phyloP scores from a whole-genome alignment of 2,113 vertebrate species.

The Podarcis cretensis region DNA sequence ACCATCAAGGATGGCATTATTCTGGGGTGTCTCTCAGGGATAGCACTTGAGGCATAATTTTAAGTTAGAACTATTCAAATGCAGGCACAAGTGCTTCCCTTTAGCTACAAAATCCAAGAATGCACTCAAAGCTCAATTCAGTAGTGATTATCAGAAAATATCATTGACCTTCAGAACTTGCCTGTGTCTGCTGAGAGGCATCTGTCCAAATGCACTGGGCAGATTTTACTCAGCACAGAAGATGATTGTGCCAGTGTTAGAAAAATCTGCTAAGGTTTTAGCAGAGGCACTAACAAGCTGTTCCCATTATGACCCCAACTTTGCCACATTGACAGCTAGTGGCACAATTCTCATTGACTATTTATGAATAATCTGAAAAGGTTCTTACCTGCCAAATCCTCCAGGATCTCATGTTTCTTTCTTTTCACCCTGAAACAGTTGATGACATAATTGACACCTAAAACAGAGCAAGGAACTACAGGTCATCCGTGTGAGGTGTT shows the following conservation, averaged over 20 bases:
- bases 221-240: constrained; percentile 6
- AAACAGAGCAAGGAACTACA: constrained; percentile 28
- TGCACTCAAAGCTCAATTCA: neutral
- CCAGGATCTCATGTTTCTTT: neutral
- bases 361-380: constrained; percentile 44
- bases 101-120: no score
- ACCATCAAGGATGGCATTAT: no score
- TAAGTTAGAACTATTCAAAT: neutral
- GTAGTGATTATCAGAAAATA: neutral
- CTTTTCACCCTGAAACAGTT: constrained; percentile 39
- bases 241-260: neutral
- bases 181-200: neutral
- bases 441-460: constrained; percentile 53
- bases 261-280: neutral
- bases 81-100: neutral
- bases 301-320: constrained; percentile 30
- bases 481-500: neutral
- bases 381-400: constrained; percentile 33
- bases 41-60: neutral
- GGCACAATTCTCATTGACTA: constrained; percentile 16
- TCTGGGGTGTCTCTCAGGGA: neutral
- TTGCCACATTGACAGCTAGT: constrained; percentile 6
- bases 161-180: neutral
- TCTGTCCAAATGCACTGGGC: neutral
- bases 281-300: constrained; percentile 37